Evolutionary conservation across 2,113 vertebrate genomes (phyloP), one percentile per base, ranked within the genome.

Genomic region (Caloenas nicobarica): DNA sequence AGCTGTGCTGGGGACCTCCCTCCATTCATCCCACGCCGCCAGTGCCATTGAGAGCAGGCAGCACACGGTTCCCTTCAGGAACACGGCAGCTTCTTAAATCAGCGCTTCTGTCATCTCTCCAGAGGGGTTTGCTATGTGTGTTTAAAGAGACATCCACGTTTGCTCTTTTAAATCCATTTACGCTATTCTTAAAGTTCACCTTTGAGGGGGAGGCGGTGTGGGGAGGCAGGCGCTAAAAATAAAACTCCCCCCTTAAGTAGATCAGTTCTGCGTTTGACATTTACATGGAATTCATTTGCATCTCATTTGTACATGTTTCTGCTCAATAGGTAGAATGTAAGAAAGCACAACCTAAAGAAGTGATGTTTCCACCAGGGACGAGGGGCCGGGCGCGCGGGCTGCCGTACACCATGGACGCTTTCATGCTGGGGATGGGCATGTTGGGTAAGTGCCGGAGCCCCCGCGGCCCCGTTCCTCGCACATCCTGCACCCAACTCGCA

Each of bases 261-360:
- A 93, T 97, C 96, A 24, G 88, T 97, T 98, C 97, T 98, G 97
- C 97, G 56, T 97, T 97, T 98, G 98, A 98, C 98, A 98, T 98
- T 98, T 98, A 95, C 97, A 96, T 96, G 96, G 97, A 97, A 98
- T 98, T 97, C 96, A 98, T 98, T 98, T 98, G 97, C 98, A 98
- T 98, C 98, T 98, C 98, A 98, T 98, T 97, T 98, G 97, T 98
- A 91, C 88, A 14, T 98, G 93, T 98, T 97, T 98, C 97, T 98
- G 97, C 98, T 97, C 97, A 97, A 98, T 99, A 99, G 99, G 99
- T 99, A 99, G 99, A 99, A 99, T 99, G 99, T 99, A 99, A 99
- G 99, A 99, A 99, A 98, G 99, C 99, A 98, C 99, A 99, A 97
- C 99, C 99, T 97, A 99, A 99, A 97, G 99, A 99, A 98, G 99